Evolutionary conservation across 1,140 invertebrate genomes (phyloP).

Genomic region (Drosophila nigrodunni): DNA sequence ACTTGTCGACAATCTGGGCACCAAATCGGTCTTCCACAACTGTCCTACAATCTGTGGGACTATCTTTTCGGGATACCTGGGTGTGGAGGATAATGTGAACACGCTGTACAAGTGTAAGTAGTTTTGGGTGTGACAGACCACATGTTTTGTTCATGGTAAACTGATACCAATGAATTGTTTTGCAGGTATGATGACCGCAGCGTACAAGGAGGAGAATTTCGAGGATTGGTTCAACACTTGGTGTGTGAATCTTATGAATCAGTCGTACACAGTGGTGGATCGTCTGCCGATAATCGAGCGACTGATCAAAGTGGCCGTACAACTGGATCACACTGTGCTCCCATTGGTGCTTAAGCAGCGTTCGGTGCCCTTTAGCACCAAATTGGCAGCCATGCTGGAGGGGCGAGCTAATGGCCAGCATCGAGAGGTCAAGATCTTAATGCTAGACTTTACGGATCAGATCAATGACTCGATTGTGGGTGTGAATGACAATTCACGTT

Average conservation of each 20-base stretch:
- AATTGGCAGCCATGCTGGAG: slow-evolving; percentile 60
- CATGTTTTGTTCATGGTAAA: too few relatives aligned
- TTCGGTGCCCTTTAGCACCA: slow-evolving; percentile 54
- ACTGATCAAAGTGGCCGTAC: slow-evolving; percentile 60
- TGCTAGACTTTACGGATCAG: slow-evolving; percentile 26
- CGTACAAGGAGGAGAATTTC: slow-evolving; percentile 22
- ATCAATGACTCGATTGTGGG: slow-evolving; percentile 51
- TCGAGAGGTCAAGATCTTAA: slow-evolving; percentile 32
- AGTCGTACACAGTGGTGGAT: slow-evolving; percentile 23
- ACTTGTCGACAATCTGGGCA: slow-evolving; percentile 50
- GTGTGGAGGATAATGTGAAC: slow-evolving; percentile 68
- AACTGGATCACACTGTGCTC: slow-evolving; percentile 50
- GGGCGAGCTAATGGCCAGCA: slow-evolving; percentile 55
- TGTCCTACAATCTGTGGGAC: slow-evolving; percentile 57
- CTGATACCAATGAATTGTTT: background rate
- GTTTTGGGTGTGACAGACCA: too few relatives aligned
- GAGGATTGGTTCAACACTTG: slow-evolving; percentile 57
- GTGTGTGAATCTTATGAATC: slow-evolving; percentile 43
- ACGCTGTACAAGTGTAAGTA: slow-evolving; percentile 67
- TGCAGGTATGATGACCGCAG: slow-evolving; percentile 54
- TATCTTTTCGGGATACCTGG: slow-evolving; percentile 61
- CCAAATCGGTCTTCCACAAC: slow-evolving; percentile 46
- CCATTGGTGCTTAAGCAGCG: slow-evolving; percentile 27
- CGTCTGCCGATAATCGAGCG: slow-evolving; percentile 53
- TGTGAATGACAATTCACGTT: slow-evolving; percentile 81